Evolutionary conservation across 2,888 invertebrate species (phyloP).

Genomic region (Anodontia alba): DNA sequence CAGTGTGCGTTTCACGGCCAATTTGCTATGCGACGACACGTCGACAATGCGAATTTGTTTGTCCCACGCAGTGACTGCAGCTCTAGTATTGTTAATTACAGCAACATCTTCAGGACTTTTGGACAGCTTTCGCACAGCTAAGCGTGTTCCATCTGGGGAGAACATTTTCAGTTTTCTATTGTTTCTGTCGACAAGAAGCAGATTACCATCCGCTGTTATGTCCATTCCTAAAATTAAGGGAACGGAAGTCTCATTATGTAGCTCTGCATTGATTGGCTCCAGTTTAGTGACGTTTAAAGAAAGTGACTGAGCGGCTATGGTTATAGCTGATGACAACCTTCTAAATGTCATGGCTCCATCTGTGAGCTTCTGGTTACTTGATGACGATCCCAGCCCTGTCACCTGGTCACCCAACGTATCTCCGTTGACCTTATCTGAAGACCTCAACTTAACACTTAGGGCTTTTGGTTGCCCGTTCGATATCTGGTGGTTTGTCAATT

Average conservation of each 20-base stretch:
- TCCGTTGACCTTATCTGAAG: too few relatives aligned
- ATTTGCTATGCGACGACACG: not conserved
- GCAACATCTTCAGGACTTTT: not conserved
- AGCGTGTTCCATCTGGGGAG: not conserved
- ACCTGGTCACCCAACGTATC: too few relatives aligned
- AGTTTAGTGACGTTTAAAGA: not conserved
- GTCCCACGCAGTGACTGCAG: not conserved
- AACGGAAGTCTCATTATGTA: not conserved
- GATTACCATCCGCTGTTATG: not conserved
- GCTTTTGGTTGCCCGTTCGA: too few relatives aligned
- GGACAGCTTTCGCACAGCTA: not conserved
- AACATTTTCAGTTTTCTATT: slow-evolving; percentile 7
- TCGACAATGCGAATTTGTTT: not conserved
- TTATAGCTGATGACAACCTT: not conserved
- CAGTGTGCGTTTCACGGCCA: not conserved
- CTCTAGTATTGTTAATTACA: not conserved
- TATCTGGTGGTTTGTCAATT: too few relatives aligned
- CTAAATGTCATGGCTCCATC: not conserved
- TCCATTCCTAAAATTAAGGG: not conserved
- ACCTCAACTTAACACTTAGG: too few relatives aligned
- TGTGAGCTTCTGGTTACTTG: not conserved
- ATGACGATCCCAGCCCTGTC: not conserved
- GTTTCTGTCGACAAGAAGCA: not conserved
- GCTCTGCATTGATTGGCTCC: not conserved
- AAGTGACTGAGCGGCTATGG: not conserved